phyloP scores from a whole-genome alignment of 2,113 vertebrate genomes.

The Sebastes fasciatus region DNA sequence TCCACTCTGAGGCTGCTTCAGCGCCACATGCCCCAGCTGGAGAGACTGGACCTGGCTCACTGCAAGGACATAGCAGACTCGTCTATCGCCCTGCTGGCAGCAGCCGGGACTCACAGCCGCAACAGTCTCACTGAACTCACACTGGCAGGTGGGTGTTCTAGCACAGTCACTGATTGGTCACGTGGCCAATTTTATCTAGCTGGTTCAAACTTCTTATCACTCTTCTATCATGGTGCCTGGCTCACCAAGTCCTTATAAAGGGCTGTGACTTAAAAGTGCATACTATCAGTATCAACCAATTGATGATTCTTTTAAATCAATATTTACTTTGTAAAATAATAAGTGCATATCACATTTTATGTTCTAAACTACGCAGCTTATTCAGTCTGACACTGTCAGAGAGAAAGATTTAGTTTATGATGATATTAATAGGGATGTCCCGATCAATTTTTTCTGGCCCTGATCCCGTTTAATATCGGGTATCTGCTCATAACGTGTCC shows the following conservation, averaged over 20 bases:
- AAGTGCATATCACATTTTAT: too few relatives aligned
- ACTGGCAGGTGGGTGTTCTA: slow-evolving; percentile 88
- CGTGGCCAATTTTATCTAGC: background rate
- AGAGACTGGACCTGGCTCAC: slow-evolving; percentile 94
- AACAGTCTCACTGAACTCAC: slow-evolving; percentile 94
- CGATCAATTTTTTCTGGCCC: background rate
- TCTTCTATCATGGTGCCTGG: background rate
- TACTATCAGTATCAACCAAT: background rate
- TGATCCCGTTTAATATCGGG: background rate
- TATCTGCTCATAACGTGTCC: background rate
- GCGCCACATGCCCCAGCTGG: slow-evolving; percentile 94
- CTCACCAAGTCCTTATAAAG: background rate
- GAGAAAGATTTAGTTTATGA: too few relatives aligned
- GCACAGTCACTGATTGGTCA: background rate
- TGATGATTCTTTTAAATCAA: background rate
- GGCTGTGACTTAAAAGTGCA: background rate
- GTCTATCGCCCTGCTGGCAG: slow-evolving; percentile 91
- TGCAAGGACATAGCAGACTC: slow-evolving; percentile 93
- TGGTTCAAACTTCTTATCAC: background rate
- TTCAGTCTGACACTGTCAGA: too few relatives aligned
- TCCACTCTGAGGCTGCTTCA: slow-evolving; percentile 93
- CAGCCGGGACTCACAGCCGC: slow-evolving; percentile 92
- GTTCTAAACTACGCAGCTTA: too few relatives aligned
- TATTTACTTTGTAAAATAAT: too few relatives aligned
- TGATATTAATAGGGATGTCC: too few relatives aligned